Base-by-base conservation (phyloP, 2,888 invertebrate genomes). In the Tridacna gigas region DNA sequence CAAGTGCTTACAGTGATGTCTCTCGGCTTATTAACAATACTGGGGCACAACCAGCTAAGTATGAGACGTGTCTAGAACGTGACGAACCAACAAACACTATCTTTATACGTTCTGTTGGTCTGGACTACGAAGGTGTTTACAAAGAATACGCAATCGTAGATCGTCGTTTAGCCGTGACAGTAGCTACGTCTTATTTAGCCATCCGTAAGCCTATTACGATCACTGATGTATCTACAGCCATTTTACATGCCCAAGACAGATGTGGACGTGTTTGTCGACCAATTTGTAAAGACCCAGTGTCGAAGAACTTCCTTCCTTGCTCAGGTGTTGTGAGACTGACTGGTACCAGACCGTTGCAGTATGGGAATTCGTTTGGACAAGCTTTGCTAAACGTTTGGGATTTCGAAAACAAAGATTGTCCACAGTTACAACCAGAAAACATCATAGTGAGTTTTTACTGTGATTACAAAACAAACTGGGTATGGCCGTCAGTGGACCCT, bases 231-330 rank as follows among this genome's bases (percentile, higher is more conserved):
- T 84, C 89, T 0, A 81, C 89, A 63, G 90, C 90, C 15, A 77
- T 91, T 25, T 74, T 91, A 11, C 82, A 90, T 37, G 92, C 92
- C n/a, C 90, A 91, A 74, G 93, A 93, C 78, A 88, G 88, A 11
- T 93, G 93, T 74, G 93, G 93, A 1, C 83, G 93, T 65, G 89
- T 92, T 11, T 93, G 93, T 74, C 91, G 90, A 67, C 90, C 92
- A 18, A 88, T 91, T 11, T 93, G 93, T 83, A 89, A 89, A 79
- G 86, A 90, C 11, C 90, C 90, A 0, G 83, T 88, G 11, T 81
- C 86, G 0, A 82, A 87, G 28, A 77, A 86, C 15, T 92, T 89
- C 79, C 79, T 89, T 11, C 86, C 91, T 5, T 93, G 93, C 79
- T 88, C 90, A 0, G 93, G 92, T 12, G 91, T 90, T 12, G 83